phyloP scores from a whole-genome alignment of 2,888 invertebrate genomes.

The Caenorhabditis wallacei region DNA sequence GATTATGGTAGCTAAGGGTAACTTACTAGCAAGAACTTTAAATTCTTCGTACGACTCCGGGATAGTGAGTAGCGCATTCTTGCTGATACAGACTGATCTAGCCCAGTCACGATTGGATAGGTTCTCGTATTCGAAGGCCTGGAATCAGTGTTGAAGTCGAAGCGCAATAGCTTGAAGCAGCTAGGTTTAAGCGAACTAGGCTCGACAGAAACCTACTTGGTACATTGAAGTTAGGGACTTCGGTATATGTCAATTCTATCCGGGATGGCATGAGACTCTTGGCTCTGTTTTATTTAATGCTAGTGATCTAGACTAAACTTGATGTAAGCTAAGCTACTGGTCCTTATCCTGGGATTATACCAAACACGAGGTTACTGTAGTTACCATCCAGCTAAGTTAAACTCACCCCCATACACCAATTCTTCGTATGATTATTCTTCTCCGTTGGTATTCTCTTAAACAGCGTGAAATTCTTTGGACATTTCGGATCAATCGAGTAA shows the following conservation, averaged over 20 bases:
- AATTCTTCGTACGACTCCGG: neutral
- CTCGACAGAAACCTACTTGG: no score
- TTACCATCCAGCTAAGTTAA: neutral
- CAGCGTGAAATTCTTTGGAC: constrained; percentile 7
- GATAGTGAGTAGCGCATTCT: neutral
- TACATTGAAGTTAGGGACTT: no score
- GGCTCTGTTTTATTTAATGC: no score
- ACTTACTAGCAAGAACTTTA: neutral
- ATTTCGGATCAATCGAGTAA: constrained; percentile 15
- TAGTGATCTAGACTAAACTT: no score
- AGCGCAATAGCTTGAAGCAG: no score
- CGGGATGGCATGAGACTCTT: no score
- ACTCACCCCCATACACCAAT: constrained; percentile 36
- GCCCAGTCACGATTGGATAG: neutral
- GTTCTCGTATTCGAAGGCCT: neutral
- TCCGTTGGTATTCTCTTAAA: constrained; percentile 21
- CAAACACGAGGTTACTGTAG: neutral
- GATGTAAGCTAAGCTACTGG: no score
- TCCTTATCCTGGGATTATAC: no score
- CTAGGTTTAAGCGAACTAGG: no score
- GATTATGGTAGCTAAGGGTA: neutral
- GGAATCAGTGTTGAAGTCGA: no score
- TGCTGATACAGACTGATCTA: neutral
- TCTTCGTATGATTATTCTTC: constrained; percentile 28
- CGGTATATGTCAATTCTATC: no score